phyloP scores from a whole-genome alignment of 1,140 invertebrate genomes.

The Heterodera carotae region DNA sequence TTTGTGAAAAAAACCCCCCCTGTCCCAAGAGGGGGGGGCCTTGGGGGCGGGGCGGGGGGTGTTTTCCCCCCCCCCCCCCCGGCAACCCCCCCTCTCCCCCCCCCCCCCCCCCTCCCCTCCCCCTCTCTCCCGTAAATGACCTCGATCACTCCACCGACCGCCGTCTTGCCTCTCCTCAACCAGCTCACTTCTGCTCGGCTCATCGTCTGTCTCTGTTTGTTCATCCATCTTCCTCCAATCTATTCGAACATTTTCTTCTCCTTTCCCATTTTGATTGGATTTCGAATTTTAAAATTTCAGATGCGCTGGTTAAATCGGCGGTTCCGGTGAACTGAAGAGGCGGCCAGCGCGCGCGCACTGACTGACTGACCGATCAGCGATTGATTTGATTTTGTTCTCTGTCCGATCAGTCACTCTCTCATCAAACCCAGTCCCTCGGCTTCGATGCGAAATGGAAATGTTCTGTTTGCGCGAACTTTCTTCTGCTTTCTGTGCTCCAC shows the following conservation, averaged over 20 bases:
- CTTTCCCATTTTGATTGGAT: neutral
- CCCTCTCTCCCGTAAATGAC: too few species aligned
- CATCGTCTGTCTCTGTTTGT: neutral
- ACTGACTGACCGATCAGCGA: neutral
- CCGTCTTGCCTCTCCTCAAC: neutral
- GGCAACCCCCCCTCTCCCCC: neutral
- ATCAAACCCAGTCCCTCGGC: neutral
- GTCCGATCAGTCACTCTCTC: neutral
- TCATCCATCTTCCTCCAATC: neutral
- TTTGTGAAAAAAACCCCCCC: too few species aligned
- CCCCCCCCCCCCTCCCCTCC: neutral
- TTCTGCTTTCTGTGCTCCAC: neutral
- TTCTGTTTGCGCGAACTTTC: neutral
- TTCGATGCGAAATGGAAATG: neutral
- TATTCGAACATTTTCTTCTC: neutral
- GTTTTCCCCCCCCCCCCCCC: neutral
- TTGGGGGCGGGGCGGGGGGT: too few species aligned
- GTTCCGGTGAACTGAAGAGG: neutral
- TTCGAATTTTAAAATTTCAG: neutral
- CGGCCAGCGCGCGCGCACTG: too few species aligned
- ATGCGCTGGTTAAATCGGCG: neutral
- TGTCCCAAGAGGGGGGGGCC: too few species aligned
- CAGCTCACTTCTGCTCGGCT: too few species aligned
- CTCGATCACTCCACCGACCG: neutral
- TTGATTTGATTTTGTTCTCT: neutral